Evolutionary conservation across 2,113 vertebrate genomes (phyloP), one percentile per base, ranked within the genome.

Genomic region (Chelonoidis abingdonii): DNA sequence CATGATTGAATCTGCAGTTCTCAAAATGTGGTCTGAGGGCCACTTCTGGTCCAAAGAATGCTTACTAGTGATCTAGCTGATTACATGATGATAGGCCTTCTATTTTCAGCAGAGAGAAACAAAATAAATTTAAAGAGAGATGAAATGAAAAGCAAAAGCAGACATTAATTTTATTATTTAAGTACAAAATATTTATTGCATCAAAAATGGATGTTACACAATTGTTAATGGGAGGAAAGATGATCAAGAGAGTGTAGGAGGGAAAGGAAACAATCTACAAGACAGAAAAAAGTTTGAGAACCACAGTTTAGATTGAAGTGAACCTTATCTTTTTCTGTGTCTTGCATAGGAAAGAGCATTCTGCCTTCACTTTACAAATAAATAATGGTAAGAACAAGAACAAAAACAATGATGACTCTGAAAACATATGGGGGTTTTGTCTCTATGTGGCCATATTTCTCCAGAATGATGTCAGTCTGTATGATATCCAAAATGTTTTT

Each of bases 251-350:
- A 65, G 5, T 82, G 14, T 79, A 90, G 90, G 92, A 92, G 41
- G 59, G 93, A 81, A 87, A 35, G 1, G 2, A n/a, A 69, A 12
- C 7, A 57, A 12, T 24, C 57, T 69, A 50, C 5, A 84, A n/a
- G 8, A 92, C 65, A n/a, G 17, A 69, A n/a, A 69, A n/a, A 38
- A 69, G 16, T n/a, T n/a, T 38, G 65, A 69, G 57, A 95, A 2
- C 13, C 52, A 50, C 86, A 22, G 65, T 94, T 95, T 88, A 88
- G 41, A 92, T 88, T 82, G 90, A 88, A 94, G 93, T 90, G 3
- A 76, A 65, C 2, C 1, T 8, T 54, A 4, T 25, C 41, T 80
- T 90, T 35, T 31, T 57, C 29, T 44, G 1, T 1, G 0, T 72
- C 6, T 90, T 91, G 44, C 57, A 7, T 31, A 41, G 22, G 38